A percentile compares a stretch with the other conserved stretches of the same genome.
These are phyloP conservation scores for Microplitis demolitor DNA, from an alignment of 1,140 invertebrate species.

Conservation along the genomic window DNA sequence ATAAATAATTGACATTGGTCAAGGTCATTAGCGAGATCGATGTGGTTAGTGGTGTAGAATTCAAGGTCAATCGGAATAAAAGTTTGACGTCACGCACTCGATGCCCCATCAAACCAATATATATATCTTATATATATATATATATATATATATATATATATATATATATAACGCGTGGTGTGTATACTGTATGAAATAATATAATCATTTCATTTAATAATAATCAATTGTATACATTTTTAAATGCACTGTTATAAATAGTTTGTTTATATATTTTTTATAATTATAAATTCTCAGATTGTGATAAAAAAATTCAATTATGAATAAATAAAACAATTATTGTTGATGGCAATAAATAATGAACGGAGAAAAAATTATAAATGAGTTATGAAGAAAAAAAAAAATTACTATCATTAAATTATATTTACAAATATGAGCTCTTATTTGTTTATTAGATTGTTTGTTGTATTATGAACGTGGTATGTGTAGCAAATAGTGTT, in stretches of 20 bases:
- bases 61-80: conserved; percentile 18
- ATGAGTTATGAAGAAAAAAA: too few species aligned
- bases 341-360: too few species aligned
- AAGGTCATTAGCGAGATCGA: not conserved
- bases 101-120: conserved; percentile 8
- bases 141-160: not conserved
- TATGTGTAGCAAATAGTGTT: not conserved
- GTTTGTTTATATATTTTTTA: too few species aligned
- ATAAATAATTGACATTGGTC: conserved; percentile 1
- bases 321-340: too few species aligned
- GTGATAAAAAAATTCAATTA: too few species aligned
- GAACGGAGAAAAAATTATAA: too few species aligned
- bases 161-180: not conserved
- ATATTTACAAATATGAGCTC: not conserved
- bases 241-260: too few species aligned
- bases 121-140: not conserved
- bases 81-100: conserved; percentile 7
- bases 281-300: too few species aligned
- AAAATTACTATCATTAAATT: too few species aligned
- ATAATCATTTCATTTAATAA: not conserved
- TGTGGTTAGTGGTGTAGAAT: not conserved
- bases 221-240: not conserved
- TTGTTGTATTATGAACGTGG: not conserved
- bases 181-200: not conserved
- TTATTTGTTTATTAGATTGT: not conserved